Conservation (phyloP, 1,140 invertebrate species). For the Drosophila tsacasi region DNA sequence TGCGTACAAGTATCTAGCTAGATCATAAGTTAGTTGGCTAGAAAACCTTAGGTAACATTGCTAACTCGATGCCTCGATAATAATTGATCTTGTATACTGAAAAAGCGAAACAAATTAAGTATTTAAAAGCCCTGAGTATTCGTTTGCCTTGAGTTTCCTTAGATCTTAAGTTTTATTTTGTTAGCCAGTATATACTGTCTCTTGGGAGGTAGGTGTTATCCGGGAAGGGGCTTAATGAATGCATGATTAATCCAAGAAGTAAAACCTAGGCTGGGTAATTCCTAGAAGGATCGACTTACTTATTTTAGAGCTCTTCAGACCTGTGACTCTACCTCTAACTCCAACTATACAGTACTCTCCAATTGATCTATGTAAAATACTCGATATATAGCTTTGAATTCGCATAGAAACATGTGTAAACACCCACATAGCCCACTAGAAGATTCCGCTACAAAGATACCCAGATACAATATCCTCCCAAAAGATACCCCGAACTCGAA, state of each 20-base stretch:
- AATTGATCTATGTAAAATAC: conserved; percentile 15
- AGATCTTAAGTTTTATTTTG: conserved; percentile 23
- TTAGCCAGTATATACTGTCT: conserved; percentile 15
- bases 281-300: not conserved
- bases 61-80: conserved; percentile 1
- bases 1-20: conserved; percentile 55
- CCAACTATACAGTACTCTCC: not conserved
- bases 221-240: not conserved
- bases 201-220: conserved; percentile 9
- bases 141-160: conserved; percentile 36
- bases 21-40: conserved; percentile 45
- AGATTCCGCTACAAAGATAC: conserved; percentile 25
- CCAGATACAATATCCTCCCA: conserved; percentile 1
- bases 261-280: not conserved
- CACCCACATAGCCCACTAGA: conserved; percentile 25
- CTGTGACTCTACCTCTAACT: conserved; percentile 4
- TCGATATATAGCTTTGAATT: conserved; percentile 38
- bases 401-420: conserved; percentile 54
- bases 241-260: conserved; percentile 16
- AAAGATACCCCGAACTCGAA: conserved; percentile 28
- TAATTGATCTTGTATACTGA: conserved; percentile 32
- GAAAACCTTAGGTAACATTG: conserved; percentile 23
- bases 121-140: conserved; percentile 24
- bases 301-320: not conserved
- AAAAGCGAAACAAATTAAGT: conserved; percentile 15